These are phyloP conservation scores for Vidua chalybeata DNA, from an alignment of 2,113 vertebrate species.

Conservation along the genomic window DNA sequence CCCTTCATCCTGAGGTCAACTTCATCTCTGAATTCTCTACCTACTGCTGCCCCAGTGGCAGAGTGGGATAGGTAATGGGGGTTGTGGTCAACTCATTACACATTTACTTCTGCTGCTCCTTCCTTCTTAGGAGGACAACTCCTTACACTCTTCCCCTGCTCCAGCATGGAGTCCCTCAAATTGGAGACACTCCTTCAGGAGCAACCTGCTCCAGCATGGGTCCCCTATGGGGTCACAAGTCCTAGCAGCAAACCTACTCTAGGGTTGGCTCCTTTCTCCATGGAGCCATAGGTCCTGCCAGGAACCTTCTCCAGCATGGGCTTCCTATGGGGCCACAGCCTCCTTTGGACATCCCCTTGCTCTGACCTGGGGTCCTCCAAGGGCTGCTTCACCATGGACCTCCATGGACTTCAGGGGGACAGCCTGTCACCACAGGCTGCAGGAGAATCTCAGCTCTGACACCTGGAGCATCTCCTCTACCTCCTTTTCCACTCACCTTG, in stretches of 20 bases:
- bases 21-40: neutral
- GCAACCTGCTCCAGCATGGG: neutral
- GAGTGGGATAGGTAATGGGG: neutral
- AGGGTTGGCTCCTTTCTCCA: neutral
- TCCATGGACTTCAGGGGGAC: neutral
- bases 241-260: neutral
- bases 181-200: neutral
- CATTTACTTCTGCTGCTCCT: neutral
- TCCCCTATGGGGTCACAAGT: neutral
- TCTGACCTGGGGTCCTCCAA: neutral
- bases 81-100: neutral
- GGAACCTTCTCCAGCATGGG: neutral
- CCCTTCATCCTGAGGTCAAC: rapidly evolving
- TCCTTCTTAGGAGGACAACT: neutral
- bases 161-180: neutral
- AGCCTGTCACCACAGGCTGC: neutral
- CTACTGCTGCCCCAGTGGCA: neutral
- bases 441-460: neutral
- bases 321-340: neutral
- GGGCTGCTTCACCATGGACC: neutral
- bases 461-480: neutral
- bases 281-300: neutral
- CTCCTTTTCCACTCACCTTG: neutral
- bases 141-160: neutral
- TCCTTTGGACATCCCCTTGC: neutral